A percentile compares a stretch with the other conserved stretches of the same genome.
These are phyloP conservation scores for Mesaphorura yosii DNA, from an alignment of 1,140 invertebrate genomes.

Conservation along the genomic window DNA sequence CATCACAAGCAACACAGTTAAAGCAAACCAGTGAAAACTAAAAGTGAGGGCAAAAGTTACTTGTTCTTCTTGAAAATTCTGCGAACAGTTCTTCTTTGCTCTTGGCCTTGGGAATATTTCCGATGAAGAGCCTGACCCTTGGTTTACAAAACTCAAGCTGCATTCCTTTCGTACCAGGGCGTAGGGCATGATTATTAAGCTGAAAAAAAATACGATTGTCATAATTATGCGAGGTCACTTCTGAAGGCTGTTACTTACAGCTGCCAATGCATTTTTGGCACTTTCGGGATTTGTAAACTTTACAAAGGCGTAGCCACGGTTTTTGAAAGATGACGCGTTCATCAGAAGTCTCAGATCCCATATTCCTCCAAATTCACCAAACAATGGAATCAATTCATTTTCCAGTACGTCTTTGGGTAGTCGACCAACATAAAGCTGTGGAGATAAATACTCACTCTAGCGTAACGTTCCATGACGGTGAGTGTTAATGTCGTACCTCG, in stretches of 20 bases:
- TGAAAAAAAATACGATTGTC: conserved; percentile 45
- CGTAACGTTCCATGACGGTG: too few species aligned
- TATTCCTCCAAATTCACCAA: conserved; percentile 93
- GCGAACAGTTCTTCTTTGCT: conserved; percentile 98
- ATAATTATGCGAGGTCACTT: not conserved
- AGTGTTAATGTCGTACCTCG: too few species aligned
- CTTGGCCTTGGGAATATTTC: conserved; percentile 99
- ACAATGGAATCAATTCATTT: conserved; percentile 92
- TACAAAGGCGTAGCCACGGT: conserved; percentile 96
- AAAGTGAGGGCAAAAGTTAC: conserved; percentile 56
- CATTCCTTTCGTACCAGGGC: conserved; percentile 97
- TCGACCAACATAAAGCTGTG: too few species aligned
- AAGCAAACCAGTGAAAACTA: not conserved
- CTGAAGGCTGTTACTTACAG: conserved; percentile 52
- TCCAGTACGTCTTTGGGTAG: conserved; percentile 98
- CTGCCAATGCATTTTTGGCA: conserved; percentile 82
- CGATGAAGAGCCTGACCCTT: conserved; percentile 98
- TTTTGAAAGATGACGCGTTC: conserved; percentile 95
- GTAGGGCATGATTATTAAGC: conserved; percentile 99
- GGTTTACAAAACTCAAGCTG: conserved; percentile 99
- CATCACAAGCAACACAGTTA: conserved; percentile 31
- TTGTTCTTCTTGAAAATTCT: conserved; percentile 98
- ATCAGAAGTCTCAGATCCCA: conserved; percentile 98
- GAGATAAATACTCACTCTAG: too few species aligned
- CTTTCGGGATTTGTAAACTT: conserved; percentile 88